Conservation (phyloP, 1,140 invertebrate genomes). For the Paraescarpia echinospica region DNA sequence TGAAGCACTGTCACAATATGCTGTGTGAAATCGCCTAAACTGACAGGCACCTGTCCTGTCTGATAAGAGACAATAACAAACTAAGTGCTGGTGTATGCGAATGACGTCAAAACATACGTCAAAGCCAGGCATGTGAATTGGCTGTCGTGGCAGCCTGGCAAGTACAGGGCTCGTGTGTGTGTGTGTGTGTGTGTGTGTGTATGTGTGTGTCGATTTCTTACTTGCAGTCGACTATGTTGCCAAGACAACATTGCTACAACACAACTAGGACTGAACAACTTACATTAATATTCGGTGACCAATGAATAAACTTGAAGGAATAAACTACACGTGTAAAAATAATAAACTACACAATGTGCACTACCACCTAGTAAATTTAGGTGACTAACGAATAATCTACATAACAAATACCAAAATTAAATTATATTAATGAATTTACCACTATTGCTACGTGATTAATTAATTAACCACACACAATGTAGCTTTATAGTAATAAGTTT, state of each 20-base stretch:
- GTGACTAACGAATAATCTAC: too few species aligned
- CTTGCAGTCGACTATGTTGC: not conserved
- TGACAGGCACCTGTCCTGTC: not conserved
- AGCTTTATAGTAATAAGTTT: not conserved
- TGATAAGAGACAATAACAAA: not conserved
- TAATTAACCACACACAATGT: not conserved
- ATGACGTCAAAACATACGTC: not conserved
- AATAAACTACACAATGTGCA: not conserved
- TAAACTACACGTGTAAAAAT: not conserved
- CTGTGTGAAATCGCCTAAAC: not conserved
- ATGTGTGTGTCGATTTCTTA: not conserved
- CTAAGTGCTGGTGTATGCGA: not conserved
- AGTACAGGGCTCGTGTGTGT: not conserved
- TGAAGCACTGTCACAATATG: not conserved
- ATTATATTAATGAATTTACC: too few species aligned
- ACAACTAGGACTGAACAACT: not conserved
- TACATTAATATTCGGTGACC: not conserved
- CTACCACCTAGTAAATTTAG: too few species aligned
- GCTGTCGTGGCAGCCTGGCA: not conserved
- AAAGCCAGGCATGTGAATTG: not conserved
- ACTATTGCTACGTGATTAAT: too few species aligned
- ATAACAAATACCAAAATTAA: too few species aligned
- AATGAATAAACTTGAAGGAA: not conserved
- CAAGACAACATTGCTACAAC: not conserved
- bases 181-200: too few species aligned